A percentile compares a stretch with the other conserved stretches of the same genome.
phyloP scores from a whole-genome alignment of 2,113 vertebrate genomes.

The Camelus dromedarius region DNA sequence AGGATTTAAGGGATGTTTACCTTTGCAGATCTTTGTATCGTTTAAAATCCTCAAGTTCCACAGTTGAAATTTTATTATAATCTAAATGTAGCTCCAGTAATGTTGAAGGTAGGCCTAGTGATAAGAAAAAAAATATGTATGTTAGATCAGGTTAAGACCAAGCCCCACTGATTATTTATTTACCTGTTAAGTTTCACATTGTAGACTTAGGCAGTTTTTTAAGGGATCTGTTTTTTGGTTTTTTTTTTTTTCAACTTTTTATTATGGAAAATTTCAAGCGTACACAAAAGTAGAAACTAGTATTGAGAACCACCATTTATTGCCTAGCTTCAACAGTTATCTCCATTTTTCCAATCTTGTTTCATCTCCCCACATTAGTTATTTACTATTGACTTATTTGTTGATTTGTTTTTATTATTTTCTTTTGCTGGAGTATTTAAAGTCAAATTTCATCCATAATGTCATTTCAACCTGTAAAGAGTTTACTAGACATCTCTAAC shows the following conservation, averaged over 20 bases:
- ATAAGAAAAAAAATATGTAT: conserved; percentile 29
- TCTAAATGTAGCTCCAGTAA: conserved; percentile 96
- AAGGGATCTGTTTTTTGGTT: not conserved
- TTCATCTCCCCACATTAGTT: not conserved
- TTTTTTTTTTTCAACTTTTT: not conserved
- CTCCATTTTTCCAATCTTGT: not conserved
- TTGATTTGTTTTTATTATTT: conserved; percentile 21
- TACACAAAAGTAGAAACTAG: not conserved
- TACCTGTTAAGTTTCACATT: conserved; percentile 28
- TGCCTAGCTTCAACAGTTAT: not conserved
- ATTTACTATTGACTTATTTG: not conserved
- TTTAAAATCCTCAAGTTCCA: conserved; percentile 96
- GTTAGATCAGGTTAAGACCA: not conserved
- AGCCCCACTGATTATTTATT: not conserved
- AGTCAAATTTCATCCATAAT: not conserved
- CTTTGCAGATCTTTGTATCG: conserved; percentile 95
- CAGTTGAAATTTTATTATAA: conserved; percentile 94
- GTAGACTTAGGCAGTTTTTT: not conserved
- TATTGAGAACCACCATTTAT: not conserved
- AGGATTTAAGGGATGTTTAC: conserved; percentile 84
- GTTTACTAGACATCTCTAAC: conserved; percentile 5
- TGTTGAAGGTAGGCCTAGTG: conserved; percentile 91
- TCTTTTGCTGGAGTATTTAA: conserved; percentile 9
- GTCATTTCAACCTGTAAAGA: not conserved
- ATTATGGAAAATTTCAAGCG: conserved; percentile 17